phyloP scores from a whole-genome alignment of 92 coral and sea anemone species.

The Hydrozoanthus gracilis region DNA sequence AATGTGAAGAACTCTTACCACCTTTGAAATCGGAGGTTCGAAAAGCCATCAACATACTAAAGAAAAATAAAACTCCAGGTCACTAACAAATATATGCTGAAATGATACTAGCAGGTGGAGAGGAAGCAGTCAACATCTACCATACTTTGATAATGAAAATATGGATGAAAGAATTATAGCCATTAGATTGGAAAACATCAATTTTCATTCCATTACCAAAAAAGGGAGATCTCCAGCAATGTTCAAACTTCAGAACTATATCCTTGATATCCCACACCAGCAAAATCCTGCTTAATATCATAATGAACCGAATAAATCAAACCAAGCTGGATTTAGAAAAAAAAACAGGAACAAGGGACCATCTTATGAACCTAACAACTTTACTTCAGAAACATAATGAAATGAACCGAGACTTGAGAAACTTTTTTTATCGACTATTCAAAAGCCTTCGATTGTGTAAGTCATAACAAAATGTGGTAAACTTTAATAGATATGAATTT shows the following conservation, averaged over 20 bases:
- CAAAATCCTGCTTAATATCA: not conserved
- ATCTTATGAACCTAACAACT: not conserved
- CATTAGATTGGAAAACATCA: not conserved
- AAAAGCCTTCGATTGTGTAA: conserved; percentile 4
- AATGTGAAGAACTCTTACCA: not conserved
- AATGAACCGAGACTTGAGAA: not conserved
- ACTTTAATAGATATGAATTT: not conserved
- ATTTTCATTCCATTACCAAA: not conserved
- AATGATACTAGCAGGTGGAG: not conserved
- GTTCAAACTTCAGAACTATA: not conserved
- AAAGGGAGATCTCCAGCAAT: not conserved
- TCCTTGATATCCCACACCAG: not conserved
- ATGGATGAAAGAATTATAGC: no score
- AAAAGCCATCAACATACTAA: not conserved
- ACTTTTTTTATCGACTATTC: not conserved
- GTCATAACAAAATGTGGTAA: not conserved
- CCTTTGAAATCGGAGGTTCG: not conserved
- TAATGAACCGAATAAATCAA: not conserved
- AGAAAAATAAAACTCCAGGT: not conserved
- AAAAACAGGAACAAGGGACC: not conserved
- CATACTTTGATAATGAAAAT: not conserved
- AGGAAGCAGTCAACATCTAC: not conserved
- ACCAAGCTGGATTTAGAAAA: not conserved
- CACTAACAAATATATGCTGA: not conserved
- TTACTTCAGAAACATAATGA: not conserved